Conservation (phyloP, 2,797 vertebrate species). For the Brotogeris chrysoptera region DNA sequence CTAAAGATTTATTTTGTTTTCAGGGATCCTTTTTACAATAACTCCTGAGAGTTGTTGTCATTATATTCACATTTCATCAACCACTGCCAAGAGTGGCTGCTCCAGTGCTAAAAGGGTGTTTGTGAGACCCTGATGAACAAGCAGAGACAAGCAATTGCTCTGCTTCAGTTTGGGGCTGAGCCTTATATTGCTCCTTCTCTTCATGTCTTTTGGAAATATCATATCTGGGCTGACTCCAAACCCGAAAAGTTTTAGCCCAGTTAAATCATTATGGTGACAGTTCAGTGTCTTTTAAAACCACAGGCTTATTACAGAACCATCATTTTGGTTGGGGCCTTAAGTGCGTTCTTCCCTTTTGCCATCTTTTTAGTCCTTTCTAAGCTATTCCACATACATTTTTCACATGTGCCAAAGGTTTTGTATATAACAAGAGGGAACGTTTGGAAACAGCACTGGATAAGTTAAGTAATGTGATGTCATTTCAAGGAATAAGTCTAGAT, state of each 20-base stretch:
- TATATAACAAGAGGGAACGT: not conserved
- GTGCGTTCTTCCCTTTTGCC: not conserved
- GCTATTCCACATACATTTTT: not conserved
- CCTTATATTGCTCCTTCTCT: not conserved
- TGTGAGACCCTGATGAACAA: not conserved
- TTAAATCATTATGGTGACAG: slow-evolving; percentile 3
- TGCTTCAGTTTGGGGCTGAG: not conserved
- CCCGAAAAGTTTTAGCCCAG: not conserved
- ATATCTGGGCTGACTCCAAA: not conserved
- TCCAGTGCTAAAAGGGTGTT: not conserved
- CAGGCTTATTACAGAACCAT: not conserved
- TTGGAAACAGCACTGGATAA: slow-evolving; percentile 37
- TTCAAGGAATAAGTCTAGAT: slow-evolving; percentile 17
- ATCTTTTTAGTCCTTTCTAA: not conserved
- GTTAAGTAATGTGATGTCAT: slow-evolving; percentile 36
- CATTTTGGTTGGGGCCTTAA: not conserved
- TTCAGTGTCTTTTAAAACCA: not conserved
- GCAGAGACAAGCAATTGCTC: not conserved
- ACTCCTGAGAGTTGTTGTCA: not conserved
- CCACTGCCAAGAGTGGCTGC: not conserved
- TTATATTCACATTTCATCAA: not conserved
- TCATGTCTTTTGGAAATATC: not conserved
- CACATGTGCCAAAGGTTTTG: not conserved
- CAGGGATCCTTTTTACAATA: not conserved
- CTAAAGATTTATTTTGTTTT: not conserved